Base-by-base conservation (phyloP, 2,888 invertebrate genomes). In the Helicoverpa assulta region DNA sequence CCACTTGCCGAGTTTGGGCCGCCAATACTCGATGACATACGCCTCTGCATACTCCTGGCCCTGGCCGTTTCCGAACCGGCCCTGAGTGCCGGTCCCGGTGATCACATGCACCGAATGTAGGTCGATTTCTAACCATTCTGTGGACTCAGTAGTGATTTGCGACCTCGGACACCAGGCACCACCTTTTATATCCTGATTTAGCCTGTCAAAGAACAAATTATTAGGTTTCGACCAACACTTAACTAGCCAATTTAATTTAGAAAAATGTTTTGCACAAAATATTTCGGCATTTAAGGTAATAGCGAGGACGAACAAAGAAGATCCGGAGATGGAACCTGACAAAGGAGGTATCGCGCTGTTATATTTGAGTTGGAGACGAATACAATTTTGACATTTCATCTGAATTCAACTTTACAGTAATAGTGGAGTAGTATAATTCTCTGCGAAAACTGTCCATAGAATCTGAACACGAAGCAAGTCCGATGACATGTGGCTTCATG, bases 151-250 rank as follows among this genome's bases (percentile, higher is more conserved):
- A 29, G 97, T 97, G 86, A 98, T 97, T 90, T 97, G 97, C 61
- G 96, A 96, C 92, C 97, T 97, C 14, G 99, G 99, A 94, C 99
- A 99, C 99, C 99, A 99, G 0, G 99, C 99, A 56, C 99, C 99
- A 16, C 98, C 98, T 87, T 97, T 97, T 80, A 96, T 96, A 89
- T 99, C 99, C 84, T 97, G 97, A 80, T 98, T 97, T 82, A 99
- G 96, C 91, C 99, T 99, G 96, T 37, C 52, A 73, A 95, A 40
- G 1, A 40, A 40, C 12, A 40, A 40, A 40, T 40, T 40, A 40
- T 40, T 40, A 40, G 12, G 59, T 54, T 21, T 40, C 5, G 33
- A 19, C 1, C 50, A 58, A 8, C 51, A 52, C 16, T 26, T 26
- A 26, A 26, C 26, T 26, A 26, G 26, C 26, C 26, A 61, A 62